Conservation (phyloP, 2,888 invertebrate species). For the Conomelus anceps region DNA sequence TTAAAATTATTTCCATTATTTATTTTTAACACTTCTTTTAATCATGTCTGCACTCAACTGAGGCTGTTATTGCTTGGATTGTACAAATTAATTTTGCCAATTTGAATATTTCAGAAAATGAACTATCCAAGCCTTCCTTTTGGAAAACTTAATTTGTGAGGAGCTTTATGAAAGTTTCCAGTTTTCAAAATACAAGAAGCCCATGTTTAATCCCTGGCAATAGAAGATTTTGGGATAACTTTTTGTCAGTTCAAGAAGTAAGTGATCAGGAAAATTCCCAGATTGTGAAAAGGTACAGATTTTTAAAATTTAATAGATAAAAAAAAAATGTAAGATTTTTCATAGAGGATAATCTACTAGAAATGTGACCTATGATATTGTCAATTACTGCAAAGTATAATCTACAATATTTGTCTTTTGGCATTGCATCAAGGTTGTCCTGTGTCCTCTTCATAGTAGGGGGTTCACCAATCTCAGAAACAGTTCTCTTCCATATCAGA, state of each 20-base stretch:
- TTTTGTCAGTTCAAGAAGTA: not conserved
- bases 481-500: not conserved
- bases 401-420: not conserved
- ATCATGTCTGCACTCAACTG: not conserved
- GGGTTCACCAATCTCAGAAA: not conserved
- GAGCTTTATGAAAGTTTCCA: not conserved
- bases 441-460: not conserved
- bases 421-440: not conserved
- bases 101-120: not conserved
- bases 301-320: not conserved
- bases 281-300: not conserved
- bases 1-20: too few species aligned
- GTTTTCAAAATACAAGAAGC: not conserved
- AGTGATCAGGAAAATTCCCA: not conserved
- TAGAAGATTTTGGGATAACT: not conserved
- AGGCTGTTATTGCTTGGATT: not conserved
- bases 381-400: not conserved
- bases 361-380: not conserved
- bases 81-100: not conserved
- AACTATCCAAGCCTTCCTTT: not conserved
- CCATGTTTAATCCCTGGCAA: not conserved
- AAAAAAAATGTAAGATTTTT: not conserved
- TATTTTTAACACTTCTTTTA: too few species aligned
- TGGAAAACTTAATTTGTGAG: not conserved
- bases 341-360: not conserved